Evolutionary conservation across 2,888 invertebrate species (phyloP).

Genomic region (Apodemia mormo): DNA sequence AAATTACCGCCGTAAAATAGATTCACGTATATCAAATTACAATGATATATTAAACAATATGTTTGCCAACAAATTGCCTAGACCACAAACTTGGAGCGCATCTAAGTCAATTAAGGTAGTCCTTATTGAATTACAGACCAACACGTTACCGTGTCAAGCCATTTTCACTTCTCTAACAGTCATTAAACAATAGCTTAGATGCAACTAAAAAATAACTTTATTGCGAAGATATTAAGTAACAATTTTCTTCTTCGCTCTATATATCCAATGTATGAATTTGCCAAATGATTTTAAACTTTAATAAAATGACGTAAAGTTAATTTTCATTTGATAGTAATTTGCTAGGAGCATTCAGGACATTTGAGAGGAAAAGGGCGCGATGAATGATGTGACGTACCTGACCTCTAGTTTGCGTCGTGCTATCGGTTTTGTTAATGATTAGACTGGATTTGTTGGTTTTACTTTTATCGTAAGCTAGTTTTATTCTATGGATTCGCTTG

Average conservation of each 20-base stretch:
- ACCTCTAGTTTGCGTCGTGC: slow-evolving; percentile 58
- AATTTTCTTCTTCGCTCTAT: slow-evolving; percentile 31
- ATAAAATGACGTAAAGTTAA: slow-evolving; percentile 34
- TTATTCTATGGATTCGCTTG: no score
- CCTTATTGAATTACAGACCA: slow-evolving; percentile 77
- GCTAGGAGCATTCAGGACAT: slow-evolving; percentile 41
- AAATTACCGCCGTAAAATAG: not conserved
- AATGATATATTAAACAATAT: slow-evolving; percentile 51
- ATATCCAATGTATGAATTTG: not conserved
- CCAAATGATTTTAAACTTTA: not conserved
- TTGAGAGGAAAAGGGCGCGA: slow-evolving; percentile 59
- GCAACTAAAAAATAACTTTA: slow-evolving; percentile 38
- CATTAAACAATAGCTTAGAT: slow-evolving; percentile 30
- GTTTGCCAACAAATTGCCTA: slow-evolving; percentile 73
- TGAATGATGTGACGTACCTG: slow-evolving; percentile 72
- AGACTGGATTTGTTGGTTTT: slow-evolving; percentile 26
- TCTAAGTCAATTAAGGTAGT: slow-evolving; percentile 75
- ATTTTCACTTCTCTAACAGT: slow-evolving; percentile 45
- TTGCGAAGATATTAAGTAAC: slow-evolving; percentile 28
- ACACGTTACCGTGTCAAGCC: slow-evolving; percentile 61
- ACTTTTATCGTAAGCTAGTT: not conserved
- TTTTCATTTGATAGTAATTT: slow-evolving; percentile 28
- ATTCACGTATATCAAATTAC: slow-evolving; percentile 10
- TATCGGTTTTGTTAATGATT: slow-evolving; percentile 53
- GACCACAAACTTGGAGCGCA: slow-evolving; percentile 68